Conservation (phyloP, 1,140 invertebrate genomes). For the Teleogryllus occipitalis region DNA sequence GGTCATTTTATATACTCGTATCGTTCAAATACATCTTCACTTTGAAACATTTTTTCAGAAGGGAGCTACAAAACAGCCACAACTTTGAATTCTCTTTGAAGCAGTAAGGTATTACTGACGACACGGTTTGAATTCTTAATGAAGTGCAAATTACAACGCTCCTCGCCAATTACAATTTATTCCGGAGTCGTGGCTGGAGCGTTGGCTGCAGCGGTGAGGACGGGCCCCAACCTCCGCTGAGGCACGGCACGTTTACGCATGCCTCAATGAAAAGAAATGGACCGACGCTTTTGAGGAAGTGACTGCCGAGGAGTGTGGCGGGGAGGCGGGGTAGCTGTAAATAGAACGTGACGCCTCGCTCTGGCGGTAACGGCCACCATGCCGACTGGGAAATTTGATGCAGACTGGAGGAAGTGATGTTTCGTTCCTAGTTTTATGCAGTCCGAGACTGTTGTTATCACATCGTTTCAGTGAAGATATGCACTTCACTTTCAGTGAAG, state of each 20-base stretch:
- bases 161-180: neutral
- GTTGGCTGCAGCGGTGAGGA: neutral
- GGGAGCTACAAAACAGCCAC: too few species aligned
- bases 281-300: neutral
- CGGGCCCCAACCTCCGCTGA: neutral
- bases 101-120: neutral
- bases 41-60: too few species aligned
- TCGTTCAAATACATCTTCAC: too few species aligned
- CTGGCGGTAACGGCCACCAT: too few species aligned
- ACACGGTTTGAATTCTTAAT: neutral
- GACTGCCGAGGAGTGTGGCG: too few species aligned
- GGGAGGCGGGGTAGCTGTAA: neutral
- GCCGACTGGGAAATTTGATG: neutral
- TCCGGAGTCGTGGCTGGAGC: neutral
- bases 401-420: neutral
- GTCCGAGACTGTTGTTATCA: too few species aligned
- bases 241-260: neutral
- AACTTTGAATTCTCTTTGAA: neutral
- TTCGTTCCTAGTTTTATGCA: neutral
- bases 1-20: neutral
- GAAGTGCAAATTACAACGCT: neutral
- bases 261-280: neutral
- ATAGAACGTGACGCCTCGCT: neutral
- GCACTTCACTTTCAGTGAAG: too few species aligned
- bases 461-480: too few species aligned